phyloP scores from a whole-genome alignment of 2,797 vertebrate genomes.

The Tokudaia tokunoshimensis region DNA sequence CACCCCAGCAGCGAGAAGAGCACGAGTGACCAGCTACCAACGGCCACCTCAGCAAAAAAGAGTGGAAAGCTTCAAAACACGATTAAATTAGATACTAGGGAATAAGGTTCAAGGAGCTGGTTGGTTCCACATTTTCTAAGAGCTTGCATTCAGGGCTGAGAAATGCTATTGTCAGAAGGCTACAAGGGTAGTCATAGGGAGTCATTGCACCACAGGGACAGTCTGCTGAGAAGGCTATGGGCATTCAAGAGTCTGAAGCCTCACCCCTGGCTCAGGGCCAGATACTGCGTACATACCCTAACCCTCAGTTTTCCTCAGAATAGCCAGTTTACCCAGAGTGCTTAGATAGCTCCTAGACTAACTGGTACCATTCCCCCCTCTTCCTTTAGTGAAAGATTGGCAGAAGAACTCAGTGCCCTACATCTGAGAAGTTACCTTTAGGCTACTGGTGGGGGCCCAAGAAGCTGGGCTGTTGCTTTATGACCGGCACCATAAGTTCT shows the following conservation, averaged over 20 bases:
- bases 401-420: background rate
- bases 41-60: background rate
- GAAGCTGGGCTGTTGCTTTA: background rate
- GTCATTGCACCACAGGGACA: background rate
- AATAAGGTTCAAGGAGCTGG: background rate
- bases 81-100: background rate
- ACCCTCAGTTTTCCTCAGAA: background rate
- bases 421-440: background rate
- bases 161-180: background rate
- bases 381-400: background rate
- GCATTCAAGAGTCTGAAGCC: background rate
- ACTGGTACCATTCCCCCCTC: accelerated
- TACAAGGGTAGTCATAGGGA: accelerated
- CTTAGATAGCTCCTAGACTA: background rate
- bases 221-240: background rate
- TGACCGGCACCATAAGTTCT: background rate
- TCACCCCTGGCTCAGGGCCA: background rate
- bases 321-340: background rate
- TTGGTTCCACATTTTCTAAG: background rate
- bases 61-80: background rate
- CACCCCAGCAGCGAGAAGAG: background rate
- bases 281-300: background rate
- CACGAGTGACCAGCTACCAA: background rate
- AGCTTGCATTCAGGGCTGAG: background rate
- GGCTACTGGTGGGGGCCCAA: background rate